phyloP scores from a whole-genome alignment of 2,113 vertebrate genomes.

The Isurus oxyrinchus region DNA sequence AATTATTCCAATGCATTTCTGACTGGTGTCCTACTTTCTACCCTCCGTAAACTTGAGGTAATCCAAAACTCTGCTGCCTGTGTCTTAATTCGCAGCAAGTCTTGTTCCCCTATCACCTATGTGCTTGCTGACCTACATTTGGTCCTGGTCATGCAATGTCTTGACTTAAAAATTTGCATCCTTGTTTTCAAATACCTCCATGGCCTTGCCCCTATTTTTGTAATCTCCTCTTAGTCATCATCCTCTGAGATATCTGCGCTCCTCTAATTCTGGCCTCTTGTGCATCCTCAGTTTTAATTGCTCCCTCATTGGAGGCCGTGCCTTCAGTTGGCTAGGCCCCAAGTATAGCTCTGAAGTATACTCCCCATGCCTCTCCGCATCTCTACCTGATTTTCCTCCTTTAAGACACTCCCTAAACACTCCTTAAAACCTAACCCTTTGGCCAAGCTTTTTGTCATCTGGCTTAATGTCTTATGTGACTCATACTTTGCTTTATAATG shows the following conservation, averaged over 20 bases:
- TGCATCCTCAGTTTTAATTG: too few relatives aligned
- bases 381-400: too few relatives aligned
- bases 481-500: too few relatives aligned
- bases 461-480: too few relatives aligned
- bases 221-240: not conserved
- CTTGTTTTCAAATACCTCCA: not conserved
- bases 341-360: too few relatives aligned
- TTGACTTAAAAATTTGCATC: not conserved
- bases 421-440: too few relatives aligned
- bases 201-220: not conserved
- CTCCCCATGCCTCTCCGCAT: too few relatives aligned
- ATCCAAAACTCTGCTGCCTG: not conserved
- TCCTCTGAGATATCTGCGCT: not conserved
- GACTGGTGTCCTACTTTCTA: not conserved
- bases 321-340: too few relatives aligned
- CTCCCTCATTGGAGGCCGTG: too few relatives aligned
- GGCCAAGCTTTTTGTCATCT: too few relatives aligned
- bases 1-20: not conserved
- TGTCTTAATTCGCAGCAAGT: not conserved
- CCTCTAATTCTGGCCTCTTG: too few relatives aligned
- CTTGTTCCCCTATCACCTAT: not conserved
- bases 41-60: not conserved
- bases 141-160: not conserved
- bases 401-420: too few relatives aligned
- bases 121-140: not conserved